phyloP scores from a whole-genome alignment of 2,797 vertebrate genomes.

The Bovichtus variegatus region DNA sequence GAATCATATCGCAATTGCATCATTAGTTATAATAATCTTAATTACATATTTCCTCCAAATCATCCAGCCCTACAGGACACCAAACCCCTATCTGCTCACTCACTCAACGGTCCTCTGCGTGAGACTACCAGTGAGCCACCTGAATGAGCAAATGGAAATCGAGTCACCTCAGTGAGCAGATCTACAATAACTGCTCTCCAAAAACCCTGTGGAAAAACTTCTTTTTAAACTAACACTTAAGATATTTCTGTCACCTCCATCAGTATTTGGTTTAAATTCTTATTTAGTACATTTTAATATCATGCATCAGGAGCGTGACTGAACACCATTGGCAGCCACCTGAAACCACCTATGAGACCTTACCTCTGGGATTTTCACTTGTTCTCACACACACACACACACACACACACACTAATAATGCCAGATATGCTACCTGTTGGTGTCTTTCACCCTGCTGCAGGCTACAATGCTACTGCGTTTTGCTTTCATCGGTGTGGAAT shows the following conservation, averaged over 20 bases:
- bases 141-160: constrained; percentile 19
- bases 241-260: background rate
- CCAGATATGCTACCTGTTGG: constrained; percentile 54
- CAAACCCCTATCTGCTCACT: constrained; percentile 3
- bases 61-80: too few species aligned
- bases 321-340: constrained; percentile 27
- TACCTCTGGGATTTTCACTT: constrained; percentile 26
- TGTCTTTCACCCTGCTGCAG: constrained; percentile 23
- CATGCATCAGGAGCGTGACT: constrained; percentile 10
- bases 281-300: background rate
- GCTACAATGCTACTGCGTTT: constrained; percentile 1
- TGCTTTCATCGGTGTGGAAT: background rate
- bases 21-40: too few species aligned
- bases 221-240: background rate
- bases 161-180: constrained; percentile 2
- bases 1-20: too few species aligned
- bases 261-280: background rate
- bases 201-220: background rate
- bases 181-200: background rate
- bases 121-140: background rate
- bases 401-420: constrained; percentile 17
- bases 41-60: too few species aligned
- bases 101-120: background rate
- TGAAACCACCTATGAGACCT: constrained; percentile 49
- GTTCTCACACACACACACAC: background rate